Evolutionary conservation across 2,113 vertebrate genomes (phyloP).

Genomic region (Formicarius rufipectus): DNA sequence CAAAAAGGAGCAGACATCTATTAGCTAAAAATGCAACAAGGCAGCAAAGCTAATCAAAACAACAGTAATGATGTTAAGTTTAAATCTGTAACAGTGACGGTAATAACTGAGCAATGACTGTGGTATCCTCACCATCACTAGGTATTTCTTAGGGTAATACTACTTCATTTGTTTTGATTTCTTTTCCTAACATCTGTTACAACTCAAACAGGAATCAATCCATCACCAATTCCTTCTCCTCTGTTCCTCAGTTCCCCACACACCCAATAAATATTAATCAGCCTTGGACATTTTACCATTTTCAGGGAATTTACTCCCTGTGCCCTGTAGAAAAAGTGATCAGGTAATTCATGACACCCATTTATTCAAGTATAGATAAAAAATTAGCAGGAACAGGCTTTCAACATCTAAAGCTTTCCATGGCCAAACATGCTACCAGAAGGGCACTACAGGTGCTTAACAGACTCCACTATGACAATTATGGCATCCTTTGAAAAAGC

Average conservation of each 20-base stretch:
- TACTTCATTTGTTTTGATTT: not conserved
- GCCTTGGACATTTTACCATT: not conserved
- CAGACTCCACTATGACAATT: not conserved
- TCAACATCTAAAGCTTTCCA: not conserved
- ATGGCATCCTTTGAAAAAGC: not conserved
- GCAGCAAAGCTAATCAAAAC: not conserved
- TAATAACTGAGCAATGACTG: not conserved
- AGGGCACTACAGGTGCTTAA: not conserved
- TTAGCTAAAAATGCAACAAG: not conserved
- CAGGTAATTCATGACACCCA: not conserved
- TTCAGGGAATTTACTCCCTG: not conserved
- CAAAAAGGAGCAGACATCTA: not conserved
- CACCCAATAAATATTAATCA: not conserved
- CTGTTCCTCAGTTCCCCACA: not conserved
- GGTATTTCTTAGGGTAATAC: not conserved
- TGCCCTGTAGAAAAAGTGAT: not conserved
- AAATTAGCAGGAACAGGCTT: not conserved
- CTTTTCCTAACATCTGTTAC: not conserved
- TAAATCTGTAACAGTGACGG: not conserved
- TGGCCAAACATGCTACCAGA: not conserved
- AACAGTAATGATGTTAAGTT: not conserved
- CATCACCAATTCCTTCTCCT: not conserved
- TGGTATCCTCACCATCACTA: not conserved
- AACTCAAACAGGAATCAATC: not conserved
- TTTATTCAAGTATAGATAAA: not conserved